Base-by-base conservation (phyloP, 2,797 vertebrate species). In the Rhinophrynus dorsalis region DNA sequence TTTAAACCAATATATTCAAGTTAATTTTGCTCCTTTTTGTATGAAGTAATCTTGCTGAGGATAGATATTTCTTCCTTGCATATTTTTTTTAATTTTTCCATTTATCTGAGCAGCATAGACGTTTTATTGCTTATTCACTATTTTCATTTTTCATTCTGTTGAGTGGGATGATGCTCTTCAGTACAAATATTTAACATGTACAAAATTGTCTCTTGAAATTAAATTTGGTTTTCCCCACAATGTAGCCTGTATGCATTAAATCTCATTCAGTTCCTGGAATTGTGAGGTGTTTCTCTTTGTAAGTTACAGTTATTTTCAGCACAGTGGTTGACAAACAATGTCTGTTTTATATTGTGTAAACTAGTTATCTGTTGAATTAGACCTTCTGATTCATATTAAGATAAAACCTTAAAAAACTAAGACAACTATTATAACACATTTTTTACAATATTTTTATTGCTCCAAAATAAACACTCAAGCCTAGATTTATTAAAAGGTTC, bases 1-100 rank as follows among this genome's bases (percentile, higher is more conserved):
- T 82, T 71, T 69, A 71, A 78, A 52, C 72, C 65, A 74, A 33
- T 74, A 65, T 52, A 72, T 64, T 66, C 61, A 59, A 72, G 69
- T 65, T 66, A 52, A 72, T 72, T 72, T 72, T 59, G 54, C 45
- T 65, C 32, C 52, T 52, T 72, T 59, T 61, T 58, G 54, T 44
- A 72, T 44, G 26, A 58, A 59, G 54, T 66, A 72, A 72, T 72
- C 69, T 72, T 35, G 45, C 61, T 26, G 69, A 44, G 44, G 54
- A 30, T 7, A 64, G 61, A 58, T 51, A 51, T 72, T 66, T 63
- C 61, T 52, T 51, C 44, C 29, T 35, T 44, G 30, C 52, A 55
- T 42, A 65, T 50, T 72, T 57, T 38, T 72, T 72, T n/a, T n/a
- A n/a, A 65, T 65, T 72, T 64, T 72, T 50, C 61, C 61, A 72